phyloP scores from a whole-genome alignment of 2,888 invertebrate genomes.

The Mayetiola destructor region DNA sequence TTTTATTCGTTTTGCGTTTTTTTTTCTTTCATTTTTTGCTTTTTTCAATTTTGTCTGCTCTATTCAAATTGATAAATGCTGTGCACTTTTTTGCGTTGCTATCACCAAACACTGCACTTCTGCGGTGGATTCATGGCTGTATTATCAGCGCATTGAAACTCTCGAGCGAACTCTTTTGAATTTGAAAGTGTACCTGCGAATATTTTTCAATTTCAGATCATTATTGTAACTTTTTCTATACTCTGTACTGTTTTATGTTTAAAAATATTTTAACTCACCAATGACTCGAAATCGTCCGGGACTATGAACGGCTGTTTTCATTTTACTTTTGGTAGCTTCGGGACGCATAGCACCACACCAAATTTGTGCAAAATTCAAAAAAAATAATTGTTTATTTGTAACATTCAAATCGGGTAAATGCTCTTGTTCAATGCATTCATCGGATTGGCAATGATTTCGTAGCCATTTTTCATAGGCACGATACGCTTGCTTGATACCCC shows the following conservation, averaged over 20 bases:
- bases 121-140: slow-evolving; percentile 63
- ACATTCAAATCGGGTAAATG: slow-evolving; percentile 57
- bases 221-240: no score
- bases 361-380: slow-evolving; percentile 78
- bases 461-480: slow-evolving; percentile 72
- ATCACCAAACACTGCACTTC: slow-evolving; percentile 68
- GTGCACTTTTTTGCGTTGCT: no score
- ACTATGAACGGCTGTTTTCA: slow-evolving; percentile 71
- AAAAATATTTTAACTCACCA: no score
- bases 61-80: background rate
- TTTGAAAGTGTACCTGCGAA: slow-evolving; percentile 49
- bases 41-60: background rate
- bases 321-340: slow-evolving; percentile 62
- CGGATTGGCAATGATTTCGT: slow-evolving; percentile 40
- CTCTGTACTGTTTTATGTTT: no score
- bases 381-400: slow-evolving; percentile 71
- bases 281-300: slow-evolving; percentile 70
- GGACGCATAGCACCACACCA: slow-evolving; percentile 74
- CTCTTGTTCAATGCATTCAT: slow-evolving; percentile 34
- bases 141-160: slow-evolving; percentile 54
- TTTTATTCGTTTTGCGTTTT: no score
- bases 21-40: no score
- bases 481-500: slow-evolving; percentile 85
- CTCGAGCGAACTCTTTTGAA: slow-evolving; percentile 58
- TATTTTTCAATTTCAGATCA: no score